Conservation (phyloP, 2,888 invertebrate genomes). For the Tetragonisca angustula region DNA sequence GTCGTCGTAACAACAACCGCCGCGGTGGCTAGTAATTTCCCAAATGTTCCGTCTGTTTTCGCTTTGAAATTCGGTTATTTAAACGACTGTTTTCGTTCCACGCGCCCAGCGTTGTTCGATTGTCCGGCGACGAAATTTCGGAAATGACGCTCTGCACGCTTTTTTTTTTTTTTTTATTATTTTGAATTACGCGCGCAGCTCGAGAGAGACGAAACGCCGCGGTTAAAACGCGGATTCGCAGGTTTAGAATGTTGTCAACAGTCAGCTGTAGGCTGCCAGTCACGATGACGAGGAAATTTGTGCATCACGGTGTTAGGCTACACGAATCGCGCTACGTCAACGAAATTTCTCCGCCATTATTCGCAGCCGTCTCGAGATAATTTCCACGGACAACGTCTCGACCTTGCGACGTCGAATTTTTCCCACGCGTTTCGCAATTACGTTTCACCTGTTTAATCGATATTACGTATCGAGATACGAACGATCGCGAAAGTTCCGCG, state of each 20-base stretch:
- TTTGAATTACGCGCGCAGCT: not conserved
- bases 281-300: slow-evolving; percentile 47
- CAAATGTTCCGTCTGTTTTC: not conserved
- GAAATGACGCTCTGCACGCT: no score
- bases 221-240: no score
- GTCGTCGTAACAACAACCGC: not conserved
- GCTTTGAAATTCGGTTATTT: not conserved
- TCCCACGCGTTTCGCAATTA: not conserved
- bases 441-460: not conserved
- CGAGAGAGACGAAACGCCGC: not conserved
- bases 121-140: not conserved
- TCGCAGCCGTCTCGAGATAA: not conserved
- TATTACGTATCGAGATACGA: not conserved
- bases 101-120: not conserved
- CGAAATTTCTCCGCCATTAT: not conserved
- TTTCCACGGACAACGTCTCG: not conserved
- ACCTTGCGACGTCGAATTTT: not conserved
- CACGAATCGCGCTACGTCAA: not conserved
- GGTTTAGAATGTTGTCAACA: not conserved
- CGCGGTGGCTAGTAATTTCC: not conserved
- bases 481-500: not conserved
- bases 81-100: not conserved
- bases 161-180: no score
- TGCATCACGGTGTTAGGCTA: not conserved
- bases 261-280: slow-evolving; percentile 46